These are phyloP conservation scores for Molossus molossus DNA, from an alignment of 2,797 vertebrate genomes.

Conservation along the genomic window DNA sequence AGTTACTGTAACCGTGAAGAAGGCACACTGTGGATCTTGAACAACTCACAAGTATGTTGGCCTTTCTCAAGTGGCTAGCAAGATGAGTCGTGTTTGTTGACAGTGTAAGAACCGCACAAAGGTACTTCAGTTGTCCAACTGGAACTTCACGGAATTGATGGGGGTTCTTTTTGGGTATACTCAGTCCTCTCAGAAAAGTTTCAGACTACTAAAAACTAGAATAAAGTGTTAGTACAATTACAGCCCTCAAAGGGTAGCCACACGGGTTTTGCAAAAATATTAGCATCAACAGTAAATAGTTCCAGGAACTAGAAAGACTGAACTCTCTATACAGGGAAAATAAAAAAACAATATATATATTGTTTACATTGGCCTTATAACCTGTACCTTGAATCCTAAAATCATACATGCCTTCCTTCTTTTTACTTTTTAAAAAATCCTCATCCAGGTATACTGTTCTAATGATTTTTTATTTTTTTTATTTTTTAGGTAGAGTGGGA, in stretches of 20 bases:
- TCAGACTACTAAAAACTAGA: slow-evolving; percentile 59
- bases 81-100: slow-evolving; percentile 75
- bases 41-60: slow-evolving; percentile 64
- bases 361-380: neutral
- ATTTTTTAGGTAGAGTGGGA: too few species aligned
- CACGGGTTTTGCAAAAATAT: neutral
- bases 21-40: slow-evolving; percentile 59
- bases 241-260: neutral
- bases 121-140: slow-evolving; percentile 49
- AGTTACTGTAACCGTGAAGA: slow-evolving; percentile 15
- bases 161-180: slow-evolving; percentile 53
- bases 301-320: neutral
- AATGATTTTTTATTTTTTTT: too few species aligned
- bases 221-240: slow-evolving; percentile 61
- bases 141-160: slow-evolving; percentile 64
- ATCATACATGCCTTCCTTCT: neutral
- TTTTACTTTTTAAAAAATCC: neutral
- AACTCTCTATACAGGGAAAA: neutral
- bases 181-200: slow-evolving; percentile 60
- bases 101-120: slow-evolving; percentile 26
- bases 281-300: neutral
- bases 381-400: neutral
- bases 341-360: too few species aligned
- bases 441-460: too few species aligned
- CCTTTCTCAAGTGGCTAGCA: neutral